Base-by-base conservation (phyloP, 2,113 vertebrate species). In the Galeopterus variegatus region DNA sequence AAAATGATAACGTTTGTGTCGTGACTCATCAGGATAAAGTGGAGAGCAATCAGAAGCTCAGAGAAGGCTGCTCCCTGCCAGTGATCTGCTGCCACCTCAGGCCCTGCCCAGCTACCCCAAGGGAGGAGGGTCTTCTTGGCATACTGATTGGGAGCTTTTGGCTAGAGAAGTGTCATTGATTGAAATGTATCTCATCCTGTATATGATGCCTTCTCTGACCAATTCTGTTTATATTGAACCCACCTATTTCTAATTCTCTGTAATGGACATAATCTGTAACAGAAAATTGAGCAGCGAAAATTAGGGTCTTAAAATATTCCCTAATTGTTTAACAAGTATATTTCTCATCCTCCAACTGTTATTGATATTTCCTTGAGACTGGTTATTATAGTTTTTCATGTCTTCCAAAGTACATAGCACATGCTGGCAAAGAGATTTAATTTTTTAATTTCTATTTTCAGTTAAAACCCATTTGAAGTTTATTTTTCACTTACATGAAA, bases 381-480 rank as follows among this genome's bases (percentile, higher is more conserved):
- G 52, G 45, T 70, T 56, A 75, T 96, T 73, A 82, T 81, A 52
- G 56, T 41, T 95, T 94, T 86, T 85, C 26, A 64, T 70, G n/a
- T 87, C n/a, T 28, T 79, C 67, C 3, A 52, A 79, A 92, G 52
- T 56, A 31, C 3, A 52, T 36, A 41, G 6, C 12, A 45, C 73
- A 58, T 9, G 19, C 19, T 82, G 67, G 73, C 48, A 94, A 95
- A 97, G 62, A 0, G 23, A 69, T 88, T 94, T 93, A 54, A 81
- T 95, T 94, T 77, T 93, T 97, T 93, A 15, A 24, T 45, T 48
- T 48, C 48, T 28, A 48, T 48, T 75, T 75, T 10, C 33, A 28
- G 2, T 76, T 76, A 0, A 18, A 45, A 85, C 19, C 76, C 13
- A 75, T 75, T 76, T 56, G 41, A 73, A 28, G 41, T 73, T 83